Evolutionary conservation across 1,140 invertebrate genomes (phyloP), one percentile per base, ranked within the genome.

Genomic region (Aphaenogaster rudis): DNA sequence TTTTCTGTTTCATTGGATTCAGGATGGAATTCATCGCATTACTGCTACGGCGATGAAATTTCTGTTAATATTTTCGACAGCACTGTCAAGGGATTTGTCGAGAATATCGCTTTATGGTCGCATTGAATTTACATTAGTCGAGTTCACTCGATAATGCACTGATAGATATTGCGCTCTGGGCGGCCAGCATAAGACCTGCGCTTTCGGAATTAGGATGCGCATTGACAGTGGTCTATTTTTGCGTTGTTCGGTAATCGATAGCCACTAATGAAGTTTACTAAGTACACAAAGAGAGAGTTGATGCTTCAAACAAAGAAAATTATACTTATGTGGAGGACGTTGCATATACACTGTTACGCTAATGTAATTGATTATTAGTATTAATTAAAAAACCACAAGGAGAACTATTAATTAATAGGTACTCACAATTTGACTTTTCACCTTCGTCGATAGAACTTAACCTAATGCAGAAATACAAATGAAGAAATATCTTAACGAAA

Each of bases 81-180:
- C 13, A 39, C 15, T 81, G 79, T 42, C 64, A 57, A 15, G 33
- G 54, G 42, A 84, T 64, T 84, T 84, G 69, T 61, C 42, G 13
- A 76, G 28, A 48, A 63, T 84, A 61, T 76, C 54, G 80, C 69
- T 84, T 61, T 61, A 76, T 1, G 17, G 45, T 54, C 17, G 28
- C 45, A 63, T 76, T 84, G 80, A 76, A 84, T 82, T 72, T 63
- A 82, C 71, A 82, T 61, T 84, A 84, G 45, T 61, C 50, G 21
- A 36, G 39, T 21, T 71, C 66, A 48, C 50, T 71, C 54, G 42
- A 82, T 82, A 82, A 84, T 76, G 69, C 42, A 61, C 67, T 59
- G 79, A 15, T 33, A 71, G 50, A 45, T 72, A 59, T 61, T 82
- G 67, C 66, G 17, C 42, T 72, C 80, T 74, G 28, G 15, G 6